These are phyloP conservation scores for Rhopilema esculentum DNA, from an alignment of 30 jellyfish, hydroid and myxozoan species.

Conservation along the genomic window DNA sequence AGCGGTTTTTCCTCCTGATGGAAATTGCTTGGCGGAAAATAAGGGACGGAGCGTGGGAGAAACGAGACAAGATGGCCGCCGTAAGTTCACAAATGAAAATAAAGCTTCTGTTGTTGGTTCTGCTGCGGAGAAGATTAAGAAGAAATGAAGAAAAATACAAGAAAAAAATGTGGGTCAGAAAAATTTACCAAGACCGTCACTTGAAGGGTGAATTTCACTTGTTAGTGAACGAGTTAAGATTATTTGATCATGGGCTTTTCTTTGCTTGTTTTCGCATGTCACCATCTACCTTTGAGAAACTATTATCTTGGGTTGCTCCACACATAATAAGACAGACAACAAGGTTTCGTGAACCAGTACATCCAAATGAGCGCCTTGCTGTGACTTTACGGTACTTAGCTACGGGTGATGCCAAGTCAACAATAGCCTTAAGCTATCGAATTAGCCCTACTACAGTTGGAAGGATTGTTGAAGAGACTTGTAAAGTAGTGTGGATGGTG, in stretches of 20 bases:
- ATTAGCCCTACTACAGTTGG: conserved; percentile 30
- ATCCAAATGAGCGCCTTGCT: conserved; percentile 29
- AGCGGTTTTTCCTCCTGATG: conserved; percentile 17
- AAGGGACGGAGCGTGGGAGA: conserved; percentile 18
- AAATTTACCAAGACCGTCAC: conserved; percentile 25
- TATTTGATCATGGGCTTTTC: conserved; percentile 25
- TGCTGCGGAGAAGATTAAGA: conserved; percentile 22
- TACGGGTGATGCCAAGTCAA: conserved; percentile 4
- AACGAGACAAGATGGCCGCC: conserved; percentile 26
- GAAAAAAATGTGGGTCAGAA: conserved; percentile 25
- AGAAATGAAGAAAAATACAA: conserved; percentile 19
- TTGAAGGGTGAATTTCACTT: conserved; percentile 26
- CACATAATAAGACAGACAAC: conserved; percentile 28
- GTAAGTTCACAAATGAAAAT: conserved; percentile 17
- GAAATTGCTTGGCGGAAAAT: conserved; percentile 19
- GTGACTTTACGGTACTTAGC: conserved; percentile 15
- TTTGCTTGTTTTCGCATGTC: conserved; percentile 16
- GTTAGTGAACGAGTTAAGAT: conserved; percentile 30
- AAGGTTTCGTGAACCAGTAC: conserved; percentile 1
- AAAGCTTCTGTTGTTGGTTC: conserved; percentile 6
- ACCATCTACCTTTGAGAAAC: conserved; percentile 25
- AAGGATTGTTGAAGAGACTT: conserved; percentile 18
- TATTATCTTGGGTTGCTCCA: conserved; percentile 31
- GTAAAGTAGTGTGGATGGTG: conserved; percentile 1
- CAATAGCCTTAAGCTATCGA: conserved; percentile 9